phyloP scores from a whole-genome alignment of 2,113 vertebrate species.

The Microtus montanus region DNA sequence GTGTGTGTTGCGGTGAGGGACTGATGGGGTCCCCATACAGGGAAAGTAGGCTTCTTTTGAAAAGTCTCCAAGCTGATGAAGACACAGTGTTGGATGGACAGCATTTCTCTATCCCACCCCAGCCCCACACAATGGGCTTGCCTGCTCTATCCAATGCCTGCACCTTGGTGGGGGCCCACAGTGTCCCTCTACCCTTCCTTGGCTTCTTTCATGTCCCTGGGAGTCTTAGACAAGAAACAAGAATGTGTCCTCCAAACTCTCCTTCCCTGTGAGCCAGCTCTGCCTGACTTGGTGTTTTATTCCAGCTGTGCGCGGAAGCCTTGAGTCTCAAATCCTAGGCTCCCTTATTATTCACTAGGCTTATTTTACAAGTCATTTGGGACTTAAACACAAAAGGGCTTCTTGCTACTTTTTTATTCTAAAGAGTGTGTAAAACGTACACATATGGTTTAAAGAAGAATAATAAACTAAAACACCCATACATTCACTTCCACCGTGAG shows the following conservation, averaged over 20 bases:
- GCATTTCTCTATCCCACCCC: rapidly evolving
- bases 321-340: background rate
- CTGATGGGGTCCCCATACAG: background rate
- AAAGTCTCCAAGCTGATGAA: background rate
- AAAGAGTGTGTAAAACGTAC: slow-evolving; percentile 54
- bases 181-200: rapidly evolving
- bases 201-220: rapidly evolving
- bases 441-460: slow-evolving; percentile 52
- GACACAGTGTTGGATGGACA: too few relatives aligned
- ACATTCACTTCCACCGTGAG: background rate
- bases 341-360: slow-evolving; percentile 51
- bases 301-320: background rate
- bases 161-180: rapidly evolving
- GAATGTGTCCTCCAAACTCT: rapidly evolving
- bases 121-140: rapidly evolving
- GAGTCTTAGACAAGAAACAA: background rate
- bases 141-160: rapidly evolving
- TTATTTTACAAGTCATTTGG: slow-evolving; percentile 68
- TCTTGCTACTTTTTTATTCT: slow-evolving; percentile 63
- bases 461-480: slow-evolving; percentile 38
- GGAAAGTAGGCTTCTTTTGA: background rate
- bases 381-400: slow-evolving; percentile 55
- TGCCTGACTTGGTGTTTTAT: background rate
- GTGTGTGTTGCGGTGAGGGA: too few relatives aligned
- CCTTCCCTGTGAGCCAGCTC: background rate